A percentile compares a stretch with the other conserved stretches of the same genome.
Conservation (phyloP, 1,140 invertebrate species). For the Zaprionus taronus region DNA sequence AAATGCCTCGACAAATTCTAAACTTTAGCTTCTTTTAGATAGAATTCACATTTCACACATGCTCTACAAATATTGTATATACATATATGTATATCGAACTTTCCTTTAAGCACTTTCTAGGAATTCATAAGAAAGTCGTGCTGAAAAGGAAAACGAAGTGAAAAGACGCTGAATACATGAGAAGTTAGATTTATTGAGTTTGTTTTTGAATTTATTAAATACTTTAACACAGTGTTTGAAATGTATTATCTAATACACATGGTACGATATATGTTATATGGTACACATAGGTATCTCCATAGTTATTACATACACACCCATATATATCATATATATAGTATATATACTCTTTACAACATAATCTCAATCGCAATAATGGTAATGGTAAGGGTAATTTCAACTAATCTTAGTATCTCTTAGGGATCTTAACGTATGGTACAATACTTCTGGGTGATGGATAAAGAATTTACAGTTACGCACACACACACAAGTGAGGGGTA, state of each 20-base stretch:
- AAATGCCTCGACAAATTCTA: too few species aligned
- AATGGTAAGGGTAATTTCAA: constrained; percentile 59
- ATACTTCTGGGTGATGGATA: constrained; percentile 63
- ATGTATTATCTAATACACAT: constrained; percentile 78
- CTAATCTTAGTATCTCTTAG: constrained; percentile 62
- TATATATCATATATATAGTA: constrained; percentile 17
- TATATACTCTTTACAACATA: constrained; percentile 58
- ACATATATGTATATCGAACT: too few species aligned
- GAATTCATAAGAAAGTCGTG: neutral
- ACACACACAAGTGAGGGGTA: constrained; percentile 15
- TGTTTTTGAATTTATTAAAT: constrained; percentile 78
- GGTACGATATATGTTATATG: constrained; percentile 61
- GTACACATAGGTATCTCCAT: constrained; percentile 58
- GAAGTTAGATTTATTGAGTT: constrained; percentile 56
- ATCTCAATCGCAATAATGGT: constrained; percentile 49
- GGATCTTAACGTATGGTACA: constrained; percentile 73
- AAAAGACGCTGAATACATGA: neutral
- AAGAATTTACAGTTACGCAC: constrained; percentile 59
- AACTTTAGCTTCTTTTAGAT: too few species aligned
- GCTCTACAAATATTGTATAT: too few species aligned
- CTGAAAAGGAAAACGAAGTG: neutral
- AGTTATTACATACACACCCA: constrained; percentile 13
- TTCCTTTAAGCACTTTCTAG: too few species aligned
- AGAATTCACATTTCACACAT: too few species aligned
- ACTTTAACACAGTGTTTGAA: constrained; percentile 83